Evolutionary conservation across 1,140 invertebrate genomes (phyloP).

Genomic region (Pemphigus obesinymphae): DNA sequence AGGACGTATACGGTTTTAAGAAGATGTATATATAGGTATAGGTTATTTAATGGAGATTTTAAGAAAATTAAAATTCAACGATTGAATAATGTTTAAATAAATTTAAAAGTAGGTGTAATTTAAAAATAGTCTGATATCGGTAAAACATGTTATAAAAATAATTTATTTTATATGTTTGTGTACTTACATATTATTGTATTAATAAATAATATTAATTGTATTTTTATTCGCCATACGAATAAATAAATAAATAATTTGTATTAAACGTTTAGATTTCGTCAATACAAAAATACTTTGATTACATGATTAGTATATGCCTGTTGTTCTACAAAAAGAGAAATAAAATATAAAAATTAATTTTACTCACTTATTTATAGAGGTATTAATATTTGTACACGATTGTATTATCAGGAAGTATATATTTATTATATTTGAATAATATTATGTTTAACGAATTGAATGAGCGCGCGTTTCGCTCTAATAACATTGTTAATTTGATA

Average conservation of each 20-base stretch:
- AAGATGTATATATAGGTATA: no score
- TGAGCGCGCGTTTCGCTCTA: neutral
- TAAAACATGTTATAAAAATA: neutral
- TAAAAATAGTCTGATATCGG: no score
- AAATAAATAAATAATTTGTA: no score
- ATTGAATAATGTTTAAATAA: no score
- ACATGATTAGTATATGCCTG: neutral
- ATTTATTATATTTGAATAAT: neutral
- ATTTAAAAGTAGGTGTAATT: no score
- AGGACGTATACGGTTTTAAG: no score
- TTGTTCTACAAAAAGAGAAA: neutral
- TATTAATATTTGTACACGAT: neutral
- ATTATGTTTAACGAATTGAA: slow-evolving; percentile 8
- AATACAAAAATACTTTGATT: neutral
- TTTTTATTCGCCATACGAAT: no score
- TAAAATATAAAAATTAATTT: neutral
- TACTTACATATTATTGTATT: no score
- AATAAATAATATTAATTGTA: no score
- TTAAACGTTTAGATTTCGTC: neutral
- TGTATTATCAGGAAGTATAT: slow-evolving; percentile 1
- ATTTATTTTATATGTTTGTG: neutral
- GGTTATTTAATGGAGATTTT: no score
- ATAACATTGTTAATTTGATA: neutral
- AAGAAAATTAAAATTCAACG: no score
- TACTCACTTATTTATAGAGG: neutral